Base-by-base conservation (phyloP, 2,113 vertebrate genomes). In the Oncorhynchus keta region DNA sequence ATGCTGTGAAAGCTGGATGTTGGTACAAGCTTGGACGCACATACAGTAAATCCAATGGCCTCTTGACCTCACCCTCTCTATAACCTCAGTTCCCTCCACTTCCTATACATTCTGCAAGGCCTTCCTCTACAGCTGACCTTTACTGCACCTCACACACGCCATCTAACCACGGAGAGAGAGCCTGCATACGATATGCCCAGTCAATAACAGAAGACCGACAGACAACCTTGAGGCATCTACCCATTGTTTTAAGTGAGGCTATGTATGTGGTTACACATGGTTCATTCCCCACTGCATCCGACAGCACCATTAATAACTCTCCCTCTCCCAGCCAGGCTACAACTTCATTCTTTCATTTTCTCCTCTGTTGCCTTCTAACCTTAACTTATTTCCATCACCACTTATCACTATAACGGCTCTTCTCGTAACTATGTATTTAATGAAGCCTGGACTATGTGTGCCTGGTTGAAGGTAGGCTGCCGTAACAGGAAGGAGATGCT, bases 311-410 rank as follows among this genome's bases (percentile, higher is more conserved):
- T 30, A 32, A 68, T 61, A 69, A 24, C 71, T 64, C 69, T 26
- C 79, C 75, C 13, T 18, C 18, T 62, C 66, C 72, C 62, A 64
- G 86, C 87, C 80, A 78, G 83, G 67, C 81, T 77, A 85, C 83
- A 84, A 81, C 83, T 88, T 90, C 83, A 89, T 88, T 86, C 89
- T 88, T 87, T 88, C 88, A 91, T 92, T 92, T 92, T 89, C 88
- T 78, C 84, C 90, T 86, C 85, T 86, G 84, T 83, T 84, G 86
- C 84, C 72, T 90, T 87, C 82, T 85, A 84, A 89, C 85, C 87
- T 80, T 78, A 81, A 76, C 72, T 14, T 61, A 28, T 49, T 22
- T 68, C 7, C 64, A 61, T 76, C 81, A 75, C 75, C 77, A 83
- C 82, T 91, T 85, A 92, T 91, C 88, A 90, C 87, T 81, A 82